phyloP scores from a whole-genome alignment of 2,888 invertebrate genomes.

The Andrena bicolor region DNA sequence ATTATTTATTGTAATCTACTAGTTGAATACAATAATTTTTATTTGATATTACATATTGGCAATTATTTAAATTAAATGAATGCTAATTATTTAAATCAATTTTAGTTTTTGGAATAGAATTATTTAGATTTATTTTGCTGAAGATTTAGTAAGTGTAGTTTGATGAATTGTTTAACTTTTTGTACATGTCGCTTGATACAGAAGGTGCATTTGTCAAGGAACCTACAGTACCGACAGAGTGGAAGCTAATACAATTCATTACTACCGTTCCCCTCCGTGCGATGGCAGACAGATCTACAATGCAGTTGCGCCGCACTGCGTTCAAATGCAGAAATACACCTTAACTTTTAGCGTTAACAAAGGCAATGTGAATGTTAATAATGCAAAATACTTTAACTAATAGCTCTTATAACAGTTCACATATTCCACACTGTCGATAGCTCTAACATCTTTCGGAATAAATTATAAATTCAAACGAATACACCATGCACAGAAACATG shows the following conservation, averaged over 20 bases:
- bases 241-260: conserved; percentile 27
- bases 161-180: background rate
- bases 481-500: too few species aligned
- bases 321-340: conserved; percentile 9
- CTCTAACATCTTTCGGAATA: too few species aligned
- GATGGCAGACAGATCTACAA: conserved; percentile 73
- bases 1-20: background rate
- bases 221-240: conserved; percentile 73
- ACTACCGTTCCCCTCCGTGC: conserved; percentile 71
- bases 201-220: conserved; percentile 30
- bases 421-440: too few species aligned
- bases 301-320: conserved; percentile 17
- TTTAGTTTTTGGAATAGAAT: background rate
- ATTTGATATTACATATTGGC: too few species aligned
- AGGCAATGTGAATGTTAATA: background rate
- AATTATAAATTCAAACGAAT: too few species aligned
- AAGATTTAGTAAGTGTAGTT: background rate
- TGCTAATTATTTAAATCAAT: background rate
- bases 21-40: too few species aligned
- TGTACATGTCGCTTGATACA: too few species aligned
- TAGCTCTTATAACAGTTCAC: too few species aligned
- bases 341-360: background rate
- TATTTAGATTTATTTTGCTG: background rate
- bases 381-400: too few species aligned
- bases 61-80: too few species aligned